Evolutionary conservation across 2,888 invertebrate genomes (phyloP).

Genomic region (Heliconius aoede): DNA sequence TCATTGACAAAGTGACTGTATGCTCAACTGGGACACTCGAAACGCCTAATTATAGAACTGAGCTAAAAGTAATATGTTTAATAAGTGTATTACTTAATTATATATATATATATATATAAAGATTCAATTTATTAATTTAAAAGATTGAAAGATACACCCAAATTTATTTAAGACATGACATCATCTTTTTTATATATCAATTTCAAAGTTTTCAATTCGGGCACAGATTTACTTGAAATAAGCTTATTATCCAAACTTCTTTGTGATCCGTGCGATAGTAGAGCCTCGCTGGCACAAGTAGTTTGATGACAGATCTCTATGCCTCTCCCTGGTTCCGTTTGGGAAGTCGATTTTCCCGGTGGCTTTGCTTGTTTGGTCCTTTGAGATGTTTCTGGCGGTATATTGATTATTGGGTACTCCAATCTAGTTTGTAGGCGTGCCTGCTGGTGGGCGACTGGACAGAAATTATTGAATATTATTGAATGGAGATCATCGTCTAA

Average conservation of each 20-base stretch:
- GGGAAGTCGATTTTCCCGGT: constrained; percentile 1
- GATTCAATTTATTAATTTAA: no score
- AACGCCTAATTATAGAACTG: no score
- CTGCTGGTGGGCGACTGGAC: constrained; percentile 35
- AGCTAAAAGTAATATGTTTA: no score
- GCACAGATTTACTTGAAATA: constrained; percentile 2
- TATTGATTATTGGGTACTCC: background rate
- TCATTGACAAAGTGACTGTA: no score
- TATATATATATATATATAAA: no score
- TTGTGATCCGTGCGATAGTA: background rate
- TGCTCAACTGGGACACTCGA: no score
- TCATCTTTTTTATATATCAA: background rate
- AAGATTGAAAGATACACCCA: background rate
- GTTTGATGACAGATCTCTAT: constrained; percentile 5
- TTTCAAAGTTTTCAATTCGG: constrained; percentile 14
- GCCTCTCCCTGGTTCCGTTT: constrained; percentile 4
- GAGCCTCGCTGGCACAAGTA: background rate
- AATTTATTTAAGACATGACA: background rate
- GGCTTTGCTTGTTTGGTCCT: background rate
- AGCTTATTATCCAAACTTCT: constrained; percentile 8
- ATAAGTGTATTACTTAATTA: no score
- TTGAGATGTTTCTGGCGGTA: constrained; percentile 5
- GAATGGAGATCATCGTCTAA: background rate
- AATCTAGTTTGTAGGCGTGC: constrained; percentile 21
- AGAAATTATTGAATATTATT: background rate